Base-by-base conservation (phyloP, 2,888 invertebrate species). In the Tenthredo mesomela region DNA sequence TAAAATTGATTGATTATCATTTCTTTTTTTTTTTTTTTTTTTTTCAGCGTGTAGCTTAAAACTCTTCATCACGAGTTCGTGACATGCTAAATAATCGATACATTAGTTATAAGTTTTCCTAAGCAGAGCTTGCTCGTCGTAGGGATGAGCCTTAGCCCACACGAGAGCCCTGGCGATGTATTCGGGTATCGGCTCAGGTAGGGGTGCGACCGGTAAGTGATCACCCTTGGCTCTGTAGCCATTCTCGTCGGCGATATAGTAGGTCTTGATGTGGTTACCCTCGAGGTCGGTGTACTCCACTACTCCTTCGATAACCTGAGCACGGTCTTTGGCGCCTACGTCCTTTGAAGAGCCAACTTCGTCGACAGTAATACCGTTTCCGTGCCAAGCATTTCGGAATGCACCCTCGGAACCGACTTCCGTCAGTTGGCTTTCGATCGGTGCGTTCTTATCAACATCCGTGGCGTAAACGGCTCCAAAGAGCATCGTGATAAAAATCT, bases 101-200 rank as follows among this genome's bases (percentile, higher is more conserved):
- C 6, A 2, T 50, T 25, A 25, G 2, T 50, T 29, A 61, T 80
- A 80, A 61, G 40, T 40, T 25, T 61, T 61, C 21, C 40, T 80
- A 15, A 80, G 43, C 40, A 18, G 65, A 21, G 40, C 80, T 61
- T 37, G 65, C 65, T 84, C 84, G n/a, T 84, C 50, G 47, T 78
- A 78, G 33, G 84, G 78, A 78, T 84, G 84, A n/a, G 78, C 50
- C n/a, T 21, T 47, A 12, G 84, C 50, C 84, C 84, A 84, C 47
- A 15, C 78, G 2, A 84, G 43, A 43, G 84, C 67, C 37, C 25
- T 75, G n/a, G 65, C 33, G 65, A 84, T 78, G 47, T 84, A 84
- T 1, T 4, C 43, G 10, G 84, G 84, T n/a, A 84, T 37, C 29
- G 21, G 29, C n/a, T 58, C 5, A 2, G 84, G 77, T 10, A 18